A percentile compares a stretch with the other conserved stretches of the same genome.
Evolutionary conservation across 2,888 invertebrate species (phyloP).

Genomic region (Mesochorus sp.): DNA sequence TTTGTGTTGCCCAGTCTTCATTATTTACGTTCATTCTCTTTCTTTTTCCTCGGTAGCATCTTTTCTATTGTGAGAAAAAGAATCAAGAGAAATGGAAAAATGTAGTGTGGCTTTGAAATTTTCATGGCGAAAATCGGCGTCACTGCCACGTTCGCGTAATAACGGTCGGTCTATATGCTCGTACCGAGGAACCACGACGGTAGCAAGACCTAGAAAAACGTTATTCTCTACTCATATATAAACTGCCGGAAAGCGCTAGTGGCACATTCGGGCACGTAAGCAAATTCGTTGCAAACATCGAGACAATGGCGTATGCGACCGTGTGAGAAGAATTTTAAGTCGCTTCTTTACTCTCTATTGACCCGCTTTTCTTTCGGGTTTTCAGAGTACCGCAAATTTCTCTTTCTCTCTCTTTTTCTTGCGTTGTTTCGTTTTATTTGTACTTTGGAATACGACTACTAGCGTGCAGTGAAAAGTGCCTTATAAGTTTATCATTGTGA

Average conservation of each 20-base stretch:
- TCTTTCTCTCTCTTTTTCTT: neutral
- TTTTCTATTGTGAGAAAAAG: neutral
- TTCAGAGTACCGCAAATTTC: conserved; percentile 7
- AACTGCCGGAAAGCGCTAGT: conserved; percentile 71
- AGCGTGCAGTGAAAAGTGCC: neutral
- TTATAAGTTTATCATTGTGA: too few relatives aligned
- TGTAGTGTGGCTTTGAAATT: conserved; percentile 38
- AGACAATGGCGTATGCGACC: conserved; percentile 70
- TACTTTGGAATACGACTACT: neutral
- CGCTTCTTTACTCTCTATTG: conserved; percentile 14
- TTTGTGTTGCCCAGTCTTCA: neutral
- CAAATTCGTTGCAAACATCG: conserved; percentile 75
- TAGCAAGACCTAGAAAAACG: conserved; percentile 67
- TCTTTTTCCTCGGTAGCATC: neutral
- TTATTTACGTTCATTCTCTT: conserved; percentile 1
- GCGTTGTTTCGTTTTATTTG: too few relatives aligned
- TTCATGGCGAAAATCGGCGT: conserved; percentile 58
- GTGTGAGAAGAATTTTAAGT: conserved; percentile 68
- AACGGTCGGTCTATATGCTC: conserved; percentile 24
- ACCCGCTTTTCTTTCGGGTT: conserved; percentile 28
- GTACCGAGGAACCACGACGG: conserved; percentile 31
- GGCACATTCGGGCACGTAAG: conserved; percentile 76
- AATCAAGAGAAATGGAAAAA: conserved; percentile 16
- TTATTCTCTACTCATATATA: conserved; percentile 75
- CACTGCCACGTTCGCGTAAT: conserved; percentile 50